Percentiles rank a stretch among this genome's conserved stretches.
Evolutionary conservation across 2,113 vertebrate species (phyloP).

Genomic region (Hippocampus zosterae): DNA sequence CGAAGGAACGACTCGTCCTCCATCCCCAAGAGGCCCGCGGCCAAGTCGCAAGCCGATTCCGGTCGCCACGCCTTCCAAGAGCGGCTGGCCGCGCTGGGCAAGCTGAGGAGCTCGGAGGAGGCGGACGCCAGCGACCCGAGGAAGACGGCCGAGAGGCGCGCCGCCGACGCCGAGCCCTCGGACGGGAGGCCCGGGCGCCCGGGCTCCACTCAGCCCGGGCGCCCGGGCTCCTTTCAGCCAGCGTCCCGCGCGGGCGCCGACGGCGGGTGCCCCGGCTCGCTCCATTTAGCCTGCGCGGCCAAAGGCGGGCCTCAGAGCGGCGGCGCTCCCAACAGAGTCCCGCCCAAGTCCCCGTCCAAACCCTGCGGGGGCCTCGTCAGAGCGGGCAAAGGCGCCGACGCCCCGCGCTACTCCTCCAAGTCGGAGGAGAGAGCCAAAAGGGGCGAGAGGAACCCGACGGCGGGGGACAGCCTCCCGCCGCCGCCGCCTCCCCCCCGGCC

Average conservation of each 20-base stretch:
- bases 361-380: slow-evolving; percentile 58
- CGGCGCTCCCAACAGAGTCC: slow-evolving; percentile 83
- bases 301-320: slow-evolving; percentile 70
- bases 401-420: slow-evolving; percentile 62
- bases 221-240: slow-evolving; percentile 64
- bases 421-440: slow-evolving; percentile 76
- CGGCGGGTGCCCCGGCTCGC: slow-evolving; percentile 73
- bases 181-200: slow-evolving; percentile 66
- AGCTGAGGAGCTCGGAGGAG: slow-evolving; percentile 75
- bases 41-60: slow-evolving; percentile 72
- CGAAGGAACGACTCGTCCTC: slow-evolving; percentile 56
- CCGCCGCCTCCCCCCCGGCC: slow-evolving; percentile 69
- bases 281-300: slow-evolving; percentile 66
- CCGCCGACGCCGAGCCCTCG: slow-evolving; percentile 46
- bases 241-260: slow-evolving; percentile 60
- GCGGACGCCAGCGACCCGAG: slow-evolving; percentile 50
- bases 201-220: slow-evolving; percentile 75
- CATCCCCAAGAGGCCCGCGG: slow-evolving; percentile 68
- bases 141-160: slow-evolving; percentile 54
- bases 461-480: slow-evolving; percentile 69
- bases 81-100: slow-evolving; percentile 78
- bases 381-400: slow-evolving; percentile 56
- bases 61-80: slow-evolving; percentile 82
- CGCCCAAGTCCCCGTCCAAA: slow-evolving; percentile 85
- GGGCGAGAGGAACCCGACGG: slow-evolving; percentile 68